Percentiles rank a stretch among this genome's conserved stretches.
phyloP scores from a whole-genome alignment of 2,888 invertebrate genomes.

The Eupithecia vulgata region DNA sequence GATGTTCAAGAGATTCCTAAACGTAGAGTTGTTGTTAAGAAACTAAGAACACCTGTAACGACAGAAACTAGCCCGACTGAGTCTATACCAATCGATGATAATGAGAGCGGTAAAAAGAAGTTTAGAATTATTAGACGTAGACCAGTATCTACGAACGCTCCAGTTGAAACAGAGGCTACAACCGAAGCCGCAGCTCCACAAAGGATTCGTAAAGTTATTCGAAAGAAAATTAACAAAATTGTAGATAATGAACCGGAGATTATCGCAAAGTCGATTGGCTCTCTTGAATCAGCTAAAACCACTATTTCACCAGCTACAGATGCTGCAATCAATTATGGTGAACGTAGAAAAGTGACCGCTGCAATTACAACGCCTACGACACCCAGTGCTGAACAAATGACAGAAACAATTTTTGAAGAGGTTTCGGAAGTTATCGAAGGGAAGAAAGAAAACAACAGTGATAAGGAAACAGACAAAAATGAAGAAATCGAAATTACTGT shows the following conservation, averaged over 20 bases:
- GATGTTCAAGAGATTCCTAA: conserved; percentile 55
- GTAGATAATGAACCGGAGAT: conserved; percentile 61
- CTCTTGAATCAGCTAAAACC: conserved; percentile 51
- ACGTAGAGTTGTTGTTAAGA: conserved; percentile 62
- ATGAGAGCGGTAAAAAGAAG: conserved; percentile 66
- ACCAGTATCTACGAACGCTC: conserved; percentile 51
- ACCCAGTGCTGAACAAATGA: conserved; percentile 39
- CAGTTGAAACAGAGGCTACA: conserved; percentile 48
- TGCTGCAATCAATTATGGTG: conserved; percentile 70
- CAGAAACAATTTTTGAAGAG: conserved; percentile 41
- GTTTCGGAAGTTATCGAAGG: conserved; percentile 34
- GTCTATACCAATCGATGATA: conserved; percentile 60
- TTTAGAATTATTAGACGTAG: conserved; percentile 70
- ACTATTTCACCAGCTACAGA: conserved; percentile 56
- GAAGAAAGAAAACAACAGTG: conserved; percentile 18
- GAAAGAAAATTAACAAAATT: conserved; percentile 67
- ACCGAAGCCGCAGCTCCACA: conserved; percentile 47
- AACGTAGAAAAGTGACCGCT: conserved; percentile 54
- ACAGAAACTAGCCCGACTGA: conserved; percentile 58
- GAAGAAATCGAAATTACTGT: conserved; percentile 30
- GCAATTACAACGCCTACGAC: conserved; percentile 27
- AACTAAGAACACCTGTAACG: conserved; percentile 55
- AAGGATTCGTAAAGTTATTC: conserved; percentile 71
- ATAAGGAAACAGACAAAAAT: conserved; percentile 19
- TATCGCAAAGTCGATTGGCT: conserved; percentile 57